Evolutionary conservation across 1,140 invertebrate genomes (phyloP), one percentile per base, ranked within the genome.

Genomic region (Spodoptera litura): DNA sequence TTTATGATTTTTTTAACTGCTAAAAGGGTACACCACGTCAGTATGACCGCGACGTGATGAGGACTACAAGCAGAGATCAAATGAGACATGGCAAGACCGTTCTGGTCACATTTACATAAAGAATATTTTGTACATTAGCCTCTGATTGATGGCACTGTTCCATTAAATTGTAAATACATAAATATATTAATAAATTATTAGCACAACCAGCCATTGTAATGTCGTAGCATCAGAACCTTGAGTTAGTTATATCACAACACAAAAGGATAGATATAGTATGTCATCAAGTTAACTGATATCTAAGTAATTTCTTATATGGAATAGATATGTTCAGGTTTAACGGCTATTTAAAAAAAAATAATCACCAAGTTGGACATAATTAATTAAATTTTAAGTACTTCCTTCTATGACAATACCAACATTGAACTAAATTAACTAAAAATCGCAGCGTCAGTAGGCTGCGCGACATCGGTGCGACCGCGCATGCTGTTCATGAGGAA

Each of bases 51-150:
- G 77, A 84, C 83, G 78, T 83, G 86, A 78, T 83, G 83, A 89
- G 87, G 82, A 91, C 88, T 93, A 93, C 86, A 86, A 91, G 88
- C 90, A 90, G 92, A 94, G 89, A 93, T 92, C 89, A 92, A 92
- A 90, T 87, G 80, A 89, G 87, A 91, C 89, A 91, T 93, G 88
- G 89, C 90, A 89, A 88, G 88, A 92, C 88, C 89, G 38, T 81
- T 82, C 55, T 52, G 87, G 89, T 91, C 90, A 84, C 79, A 83
- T 86, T 85, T 78, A 87, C 75, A 78, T 79, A 84, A 88, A 85
- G 58, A 87, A 85, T 78, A 88, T 87, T 44, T 94, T 93, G 88
- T 93, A 94, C 89, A 89, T 89, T 89, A 93, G 90, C 91, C 90
- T 93, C 92, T 86, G 77, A 84, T 84, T 82, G 66, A 73, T 73